phyloP scores from a whole-genome alignment of 1,140 invertebrate genomes.

The Chrysomallon squamiferum region DNA sequence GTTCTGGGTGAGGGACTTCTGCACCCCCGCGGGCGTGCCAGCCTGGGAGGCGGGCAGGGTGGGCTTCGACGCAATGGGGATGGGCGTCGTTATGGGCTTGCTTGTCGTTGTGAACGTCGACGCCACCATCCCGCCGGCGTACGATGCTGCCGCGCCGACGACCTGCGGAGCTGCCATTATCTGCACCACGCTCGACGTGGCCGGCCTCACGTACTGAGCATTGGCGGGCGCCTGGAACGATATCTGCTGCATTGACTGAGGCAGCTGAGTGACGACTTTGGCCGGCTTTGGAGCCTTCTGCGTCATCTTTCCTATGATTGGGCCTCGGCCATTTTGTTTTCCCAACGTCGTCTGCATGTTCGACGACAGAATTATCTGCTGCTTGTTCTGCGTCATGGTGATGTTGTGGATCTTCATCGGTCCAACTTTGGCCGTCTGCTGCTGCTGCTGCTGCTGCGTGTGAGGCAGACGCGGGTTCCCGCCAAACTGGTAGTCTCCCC shows the following conservation, averaged over 20 bases:
- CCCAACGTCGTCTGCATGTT: constrained; percentile 57
- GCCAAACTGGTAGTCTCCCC: constrained; percentile 14
- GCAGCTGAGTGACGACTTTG: constrained; percentile 13
- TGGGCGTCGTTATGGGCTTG: constrained; percentile 54
- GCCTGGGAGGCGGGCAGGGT: constrained; percentile 28
- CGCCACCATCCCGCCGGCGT: constrained; percentile 16
- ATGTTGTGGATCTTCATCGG: constrained; percentile 61
- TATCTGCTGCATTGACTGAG: constrained; percentile 13
- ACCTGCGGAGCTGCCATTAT: constrained; percentile 20
- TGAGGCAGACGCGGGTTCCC: constrained; percentile 6
- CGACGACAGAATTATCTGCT: constrained; percentile 57
- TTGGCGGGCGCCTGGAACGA: background rate
- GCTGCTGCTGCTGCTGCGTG: constrained; percentile 24
- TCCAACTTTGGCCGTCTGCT: constrained; percentile 31
- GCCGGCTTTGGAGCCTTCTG: constrained; percentile 26
- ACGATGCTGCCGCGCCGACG: background rate
- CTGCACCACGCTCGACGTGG: constrained; percentile 18
- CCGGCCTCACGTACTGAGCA: background rate
- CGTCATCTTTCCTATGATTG: constrained; percentile 55
- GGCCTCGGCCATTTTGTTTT: constrained; percentile 41
- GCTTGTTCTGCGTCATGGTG: constrained; percentile 55
- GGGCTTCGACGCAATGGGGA: constrained; percentile 68
- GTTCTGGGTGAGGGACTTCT: constrained; percentile 7
- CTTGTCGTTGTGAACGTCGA: constrained; percentile 51
- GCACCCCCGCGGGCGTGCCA: constrained; percentile 5